A percentile compares a stretch with the other conserved stretches of the same genome.
phyloP scores from a whole-genome alignment of 1,140 invertebrate genomes.

The Cardiocondyla obscurior region DNA sequence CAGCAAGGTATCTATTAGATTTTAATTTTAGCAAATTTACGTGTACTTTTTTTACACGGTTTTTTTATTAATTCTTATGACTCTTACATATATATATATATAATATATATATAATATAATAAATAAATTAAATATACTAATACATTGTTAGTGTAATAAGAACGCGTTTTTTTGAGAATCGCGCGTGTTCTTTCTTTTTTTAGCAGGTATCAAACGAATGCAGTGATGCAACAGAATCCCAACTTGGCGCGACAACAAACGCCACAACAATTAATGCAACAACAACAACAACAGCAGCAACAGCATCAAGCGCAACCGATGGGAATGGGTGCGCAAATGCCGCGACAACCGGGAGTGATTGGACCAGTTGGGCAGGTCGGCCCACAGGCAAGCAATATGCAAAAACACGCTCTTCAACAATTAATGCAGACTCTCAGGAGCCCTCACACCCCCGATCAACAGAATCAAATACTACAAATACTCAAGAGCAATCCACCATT shows the following conservation, averaged over 20 bases:
- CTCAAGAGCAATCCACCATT: constrained; percentile 97
- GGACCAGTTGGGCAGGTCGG: constrained; percentile 81
- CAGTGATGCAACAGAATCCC: constrained; percentile 82
- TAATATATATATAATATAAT: too few relatives aligned
- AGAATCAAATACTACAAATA: constrained; percentile 96
- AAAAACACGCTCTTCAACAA: constrained; percentile 94
- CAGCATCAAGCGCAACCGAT: constrained; percentile 83
- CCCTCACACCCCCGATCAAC: constrained; percentile 95
- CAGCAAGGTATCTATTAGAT: constrained; percentile 82
- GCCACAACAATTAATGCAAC: constrained; percentile 81
- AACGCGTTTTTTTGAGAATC: neutral
- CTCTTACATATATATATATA: neutral
- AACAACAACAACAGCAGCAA: constrained; percentile 81
- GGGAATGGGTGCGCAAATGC: constrained; percentile 80
- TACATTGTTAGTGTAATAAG: neutral
- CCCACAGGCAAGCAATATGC: constrained; percentile 81
- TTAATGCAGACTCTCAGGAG: constrained; percentile 95
- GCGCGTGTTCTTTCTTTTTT: neutral
- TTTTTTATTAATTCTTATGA: constrained; percentile 1
- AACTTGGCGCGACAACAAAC: constrained; percentile 81
- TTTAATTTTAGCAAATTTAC: too few relatives aligned
- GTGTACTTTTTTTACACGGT: neutral
- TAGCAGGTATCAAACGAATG: constrained; percentile 76
- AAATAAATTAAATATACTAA: too few relatives aligned
- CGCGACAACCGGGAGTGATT: constrained; percentile 82